These are phyloP conservation scores for Taenaris catops DNA, from an alignment of 2,888 invertebrate genomes.

Conservation along the genomic window DNA sequence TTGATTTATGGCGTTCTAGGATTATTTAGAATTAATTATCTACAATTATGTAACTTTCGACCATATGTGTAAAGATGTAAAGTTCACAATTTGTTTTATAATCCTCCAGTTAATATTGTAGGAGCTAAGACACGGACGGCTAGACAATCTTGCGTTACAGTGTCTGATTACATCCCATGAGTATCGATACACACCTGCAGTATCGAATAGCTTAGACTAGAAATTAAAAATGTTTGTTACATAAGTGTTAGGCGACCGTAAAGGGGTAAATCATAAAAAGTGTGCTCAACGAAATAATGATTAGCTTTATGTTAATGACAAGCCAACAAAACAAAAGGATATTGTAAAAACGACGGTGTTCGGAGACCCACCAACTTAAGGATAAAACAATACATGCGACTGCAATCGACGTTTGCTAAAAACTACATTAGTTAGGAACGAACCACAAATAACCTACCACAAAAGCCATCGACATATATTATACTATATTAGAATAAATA, in stretches of 20 bases:
- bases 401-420: too few relatives aligned
- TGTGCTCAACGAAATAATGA: too few relatives aligned
- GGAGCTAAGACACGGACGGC: slow-evolving; percentile 40
- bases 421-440: too few relatives aligned
- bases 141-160: slow-evolving; percentile 41
- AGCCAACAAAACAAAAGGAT: too few relatives aligned
- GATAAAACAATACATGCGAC: too few relatives aligned
- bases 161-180: slow-evolving; percentile 60
- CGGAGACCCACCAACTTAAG: too few relatives aligned
- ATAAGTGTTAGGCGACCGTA: slow-evolving; percentile 6
- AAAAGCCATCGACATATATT: too few relatives aligned
- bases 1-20: slow-evolving; percentile 8
- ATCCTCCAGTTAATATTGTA: slow-evolving; percentile 9
- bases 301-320: too few relatives aligned
- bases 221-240: slow-evolving; percentile 17
- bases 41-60: not conserved
- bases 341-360: too few relatives aligned
- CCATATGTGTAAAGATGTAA: not conserved
- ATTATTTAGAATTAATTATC: slow-evolving; percentile 2
- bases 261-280: not conserved
- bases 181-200: slow-evolving; percentile 52
- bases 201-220: slow-evolving; percentile 46
- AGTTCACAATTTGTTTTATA: slow-evolving; percentile 13
- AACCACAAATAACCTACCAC: too few relatives aligned
- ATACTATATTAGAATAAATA: too few relatives aligned